Conservation (phyloP, 2,113 vertebrate species). For the Xenotilapia longispinis region DNA sequence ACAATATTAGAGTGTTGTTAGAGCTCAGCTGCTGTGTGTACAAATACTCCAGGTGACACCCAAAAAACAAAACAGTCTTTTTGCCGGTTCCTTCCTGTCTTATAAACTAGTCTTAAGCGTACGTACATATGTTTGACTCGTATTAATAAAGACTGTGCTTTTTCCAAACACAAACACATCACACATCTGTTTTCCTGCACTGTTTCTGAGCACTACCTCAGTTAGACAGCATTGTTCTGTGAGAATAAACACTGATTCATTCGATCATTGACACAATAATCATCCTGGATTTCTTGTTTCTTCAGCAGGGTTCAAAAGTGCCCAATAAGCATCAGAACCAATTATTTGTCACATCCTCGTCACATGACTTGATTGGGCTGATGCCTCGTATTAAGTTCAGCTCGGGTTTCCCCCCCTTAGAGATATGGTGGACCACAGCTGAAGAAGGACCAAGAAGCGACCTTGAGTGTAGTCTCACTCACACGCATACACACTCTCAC, state of each 20-base stretch:
- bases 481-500: background rate
- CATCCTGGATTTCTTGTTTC: background rate
- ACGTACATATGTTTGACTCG: background rate
- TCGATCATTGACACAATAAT: constrained; percentile 23
- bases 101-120: constrained; percentile 14
- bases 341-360: background rate
- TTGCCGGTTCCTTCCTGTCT: background rate
- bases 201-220: constrained; percentile 25
- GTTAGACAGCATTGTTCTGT: constrained; percentile 57
- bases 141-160: constrained; percentile 55
- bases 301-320: constrained; percentile 32
- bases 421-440: constrained; percentile 5
- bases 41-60: constrained; percentile 20
- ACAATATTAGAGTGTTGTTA: background rate
- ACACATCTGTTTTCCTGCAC: constrained; percentile 11
- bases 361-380: background rate
- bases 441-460: constrained; percentile 7
- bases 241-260: constrained; percentile 62
- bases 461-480: background rate
- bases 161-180: constrained; percentile 9
- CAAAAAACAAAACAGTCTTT: constrained; percentile 24
- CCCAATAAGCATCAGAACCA: background rate
- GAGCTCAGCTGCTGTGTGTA: constrained; percentile 20
- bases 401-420: background rate
- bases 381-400: background rate